Conservation (phyloP, 2,888 invertebrate genomes). For the Pollenia labialis region DNA sequence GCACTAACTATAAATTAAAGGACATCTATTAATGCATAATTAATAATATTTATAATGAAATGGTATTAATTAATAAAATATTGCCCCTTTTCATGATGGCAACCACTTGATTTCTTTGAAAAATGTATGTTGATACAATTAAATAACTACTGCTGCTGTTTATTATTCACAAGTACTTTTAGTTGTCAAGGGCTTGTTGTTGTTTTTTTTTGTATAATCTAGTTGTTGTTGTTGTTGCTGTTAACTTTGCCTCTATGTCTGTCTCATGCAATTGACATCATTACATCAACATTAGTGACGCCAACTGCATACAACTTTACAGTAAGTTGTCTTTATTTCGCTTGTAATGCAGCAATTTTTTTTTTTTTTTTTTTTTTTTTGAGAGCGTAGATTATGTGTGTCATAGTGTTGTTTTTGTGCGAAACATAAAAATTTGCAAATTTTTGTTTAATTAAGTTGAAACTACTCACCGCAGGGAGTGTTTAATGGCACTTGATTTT, state of each 20-base stretch:
- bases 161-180: constrained; percentile 15
- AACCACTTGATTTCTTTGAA: constrained; percentile 9
- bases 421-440: constrained; percentile 62
- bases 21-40: neutral
- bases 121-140: neutral
- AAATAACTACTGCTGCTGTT: neutral
- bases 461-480: constrained; percentile 57
- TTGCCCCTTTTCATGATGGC: neutral
- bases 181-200: neutral
- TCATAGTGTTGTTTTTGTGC: neutral
- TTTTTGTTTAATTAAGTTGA: constrained; percentile 67
- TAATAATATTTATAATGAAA: neutral
- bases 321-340: constrained; percentile 1
- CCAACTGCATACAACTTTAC: neutral
- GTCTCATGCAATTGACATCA: constrained; percentile 27
- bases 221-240: neutral
- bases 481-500: constrained; percentile 49
- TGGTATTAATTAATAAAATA: constrained; percentile 24
- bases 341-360: constrained; percentile 15
- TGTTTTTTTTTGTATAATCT: neutral
- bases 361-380: constrained; percentile 22
- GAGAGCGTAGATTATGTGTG: constrained; percentile 9
- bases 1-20: neutral
- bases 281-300: constrained; percentile 20
- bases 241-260: neutral